Percentiles rank a stretch among this genome's conserved stretches.
phyloP scores from a whole-genome alignment of 2,113 vertebrate genomes.

The Chlorodrepanis virens region DNA sequence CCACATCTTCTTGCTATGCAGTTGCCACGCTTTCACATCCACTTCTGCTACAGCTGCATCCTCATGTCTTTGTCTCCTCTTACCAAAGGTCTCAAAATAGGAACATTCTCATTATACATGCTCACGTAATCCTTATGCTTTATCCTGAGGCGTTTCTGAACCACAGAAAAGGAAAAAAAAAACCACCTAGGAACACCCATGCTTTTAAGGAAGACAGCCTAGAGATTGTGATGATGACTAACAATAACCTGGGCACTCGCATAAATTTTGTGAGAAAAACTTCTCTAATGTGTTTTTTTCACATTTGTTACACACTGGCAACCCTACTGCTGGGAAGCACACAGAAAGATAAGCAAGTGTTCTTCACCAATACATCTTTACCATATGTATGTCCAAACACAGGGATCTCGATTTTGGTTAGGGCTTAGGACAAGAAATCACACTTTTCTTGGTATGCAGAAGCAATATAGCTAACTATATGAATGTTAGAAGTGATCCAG shows the following conservation, averaged over 20 bases:
- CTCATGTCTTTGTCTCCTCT: not conserved
- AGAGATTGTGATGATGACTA: not conserved
- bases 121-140: not conserved
- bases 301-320: not conserved
- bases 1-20: not conserved
- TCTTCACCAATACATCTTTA: not conserved
- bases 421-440: not conserved
- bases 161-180: not conserved
- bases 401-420: fast-evolving
- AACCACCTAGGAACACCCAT: not conserved
- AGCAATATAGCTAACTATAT: not conserved
- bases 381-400: not conserved
- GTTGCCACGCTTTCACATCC: not conserved
- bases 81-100: not conserved
- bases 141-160: not conserved
- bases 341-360: not conserved
- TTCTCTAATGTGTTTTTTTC: not conserved
- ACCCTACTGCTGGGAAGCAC: not conserved
- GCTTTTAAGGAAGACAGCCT: not conserved
- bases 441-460: not conserved
- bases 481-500: not conserved
- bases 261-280: not conserved
- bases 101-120: not conserved
- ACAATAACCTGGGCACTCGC: not conserved
- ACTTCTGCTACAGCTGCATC: not conserved